Conservation (phyloP, 2,888 invertebrate genomes). For the Callimorpha dominula region DNA sequence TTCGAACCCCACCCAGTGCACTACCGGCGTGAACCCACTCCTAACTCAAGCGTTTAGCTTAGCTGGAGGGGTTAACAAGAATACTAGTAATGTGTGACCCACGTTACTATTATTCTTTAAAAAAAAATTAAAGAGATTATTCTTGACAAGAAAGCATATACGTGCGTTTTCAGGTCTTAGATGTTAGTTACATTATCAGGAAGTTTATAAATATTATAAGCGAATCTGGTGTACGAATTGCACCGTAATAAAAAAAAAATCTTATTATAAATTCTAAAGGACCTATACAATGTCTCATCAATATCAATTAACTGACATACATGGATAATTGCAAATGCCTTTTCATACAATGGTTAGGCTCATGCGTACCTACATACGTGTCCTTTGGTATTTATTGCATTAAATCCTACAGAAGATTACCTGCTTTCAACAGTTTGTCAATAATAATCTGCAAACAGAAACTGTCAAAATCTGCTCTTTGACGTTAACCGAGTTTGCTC, state of each 20-base stretch:
- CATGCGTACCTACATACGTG: conserved; percentile 54
- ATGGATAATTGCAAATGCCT: neutral
- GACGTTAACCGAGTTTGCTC: conserved; percentile 78
- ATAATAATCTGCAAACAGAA: conserved; percentile 82
- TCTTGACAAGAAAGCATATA: no score
- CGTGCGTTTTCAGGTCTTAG: no score
- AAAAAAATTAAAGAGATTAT: no score
- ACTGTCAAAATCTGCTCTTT: conserved; percentile 84
- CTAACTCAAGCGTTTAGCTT: no score
- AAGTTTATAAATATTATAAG: neutral
- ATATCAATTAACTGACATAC: neutral
- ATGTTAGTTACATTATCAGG: no score
- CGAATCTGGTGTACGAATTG: neutral
- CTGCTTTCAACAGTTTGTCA: conserved; percentile 81
- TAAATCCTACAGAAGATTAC: conserved; percentile 74
- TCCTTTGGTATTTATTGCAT: conserved; percentile 64
- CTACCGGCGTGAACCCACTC: no score
- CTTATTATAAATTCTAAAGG: neutral
- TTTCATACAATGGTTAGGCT: neutral
- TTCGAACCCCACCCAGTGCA: no score
- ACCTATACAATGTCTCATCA: neutral
- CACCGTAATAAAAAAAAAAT: neutral
- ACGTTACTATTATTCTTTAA: no score
- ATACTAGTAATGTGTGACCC: no score
- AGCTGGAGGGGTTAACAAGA: no score